These are phyloP conservation scores for Scomber colias DNA, from an alignment of 2,113 vertebrate genomes.

Conservation along the genomic window DNA sequence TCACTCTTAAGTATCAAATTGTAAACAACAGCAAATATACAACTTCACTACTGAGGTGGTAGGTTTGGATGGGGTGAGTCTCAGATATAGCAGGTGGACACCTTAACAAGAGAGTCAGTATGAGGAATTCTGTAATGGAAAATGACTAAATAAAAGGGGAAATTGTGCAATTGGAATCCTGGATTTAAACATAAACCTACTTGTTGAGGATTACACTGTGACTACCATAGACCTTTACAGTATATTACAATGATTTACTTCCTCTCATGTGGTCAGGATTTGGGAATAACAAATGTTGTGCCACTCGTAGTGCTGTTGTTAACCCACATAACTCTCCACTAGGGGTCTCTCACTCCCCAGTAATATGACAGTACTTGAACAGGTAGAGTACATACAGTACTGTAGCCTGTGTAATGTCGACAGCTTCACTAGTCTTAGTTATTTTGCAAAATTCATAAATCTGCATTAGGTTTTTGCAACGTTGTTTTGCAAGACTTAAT, in stretches of 20 bases:
- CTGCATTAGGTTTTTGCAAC: slow-evolving; percentile 1
- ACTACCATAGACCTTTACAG: too few species aligned
- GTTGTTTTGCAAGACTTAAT: not conserved
- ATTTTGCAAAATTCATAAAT: slow-evolving; percentile 6
- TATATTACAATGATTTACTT: too few species aligned
- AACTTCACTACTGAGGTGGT: too few species aligned
- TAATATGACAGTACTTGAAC: not conserved
- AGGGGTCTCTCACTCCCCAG: slow-evolving; percentile 45
- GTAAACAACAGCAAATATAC: too few species aligned
- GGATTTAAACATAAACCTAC: not conserved
- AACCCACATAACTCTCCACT: slow-evolving; percentile 3
- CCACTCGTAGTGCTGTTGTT: too few species aligned
- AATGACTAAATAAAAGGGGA: not conserved
- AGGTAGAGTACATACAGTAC: too few species aligned
- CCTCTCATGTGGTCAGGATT: too few species aligned
- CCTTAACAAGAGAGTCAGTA: not conserved
- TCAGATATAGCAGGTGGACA: too few species aligned
- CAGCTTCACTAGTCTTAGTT: not conserved
- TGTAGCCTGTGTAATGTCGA: not conserved
- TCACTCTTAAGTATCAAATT: too few species aligned
- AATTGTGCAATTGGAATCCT: not conserved
- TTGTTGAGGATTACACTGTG: too few species aligned
- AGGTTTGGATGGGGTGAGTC: too few species aligned
- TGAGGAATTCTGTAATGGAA: not conserved
- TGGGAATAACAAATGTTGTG: too few species aligned